phyloP scores from a whole-genome alignment of 2,113 vertebrate genomes.

The Triplophysa siluroides region DNA sequence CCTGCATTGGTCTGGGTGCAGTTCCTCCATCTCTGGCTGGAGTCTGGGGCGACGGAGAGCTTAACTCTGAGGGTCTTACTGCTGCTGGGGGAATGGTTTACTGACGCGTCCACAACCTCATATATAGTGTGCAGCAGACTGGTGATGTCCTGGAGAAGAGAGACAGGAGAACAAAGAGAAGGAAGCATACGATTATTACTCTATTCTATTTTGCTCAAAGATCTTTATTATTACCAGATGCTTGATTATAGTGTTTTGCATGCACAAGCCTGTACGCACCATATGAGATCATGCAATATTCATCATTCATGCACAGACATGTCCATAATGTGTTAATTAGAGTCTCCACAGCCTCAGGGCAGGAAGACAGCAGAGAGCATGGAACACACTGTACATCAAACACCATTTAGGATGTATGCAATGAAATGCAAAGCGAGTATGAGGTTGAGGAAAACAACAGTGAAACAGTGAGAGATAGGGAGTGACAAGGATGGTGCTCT shows the following conservation, averaged over 20 bases:
- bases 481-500: no score
- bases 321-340: constrained; percentile 29
- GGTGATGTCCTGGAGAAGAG: constrained; percentile 85
- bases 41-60: constrained; percentile 91
- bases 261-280: neutral
- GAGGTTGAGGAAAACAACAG: neutral
- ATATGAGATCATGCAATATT: constrained; percentile 16
- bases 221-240: neutral
- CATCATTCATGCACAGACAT: constrained; percentile 6
- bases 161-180: neutral
- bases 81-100: constrained; percentile 94
- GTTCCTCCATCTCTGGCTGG: constrained; percentile 87
- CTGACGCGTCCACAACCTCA: constrained; percentile 94
- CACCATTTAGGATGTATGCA: neutral
- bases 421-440: constrained; percentile 2
- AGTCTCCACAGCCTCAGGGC: constrained; percentile 13
- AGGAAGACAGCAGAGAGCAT: constrained; percentile 4
- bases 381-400: neutral
- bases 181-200: neutral
- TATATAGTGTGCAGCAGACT: constrained; percentile 98
- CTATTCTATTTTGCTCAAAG: neutral
- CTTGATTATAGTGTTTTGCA: neutral
- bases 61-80: constrained; percentile 96
- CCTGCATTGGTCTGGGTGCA: constrained; percentile 80
- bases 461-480: neutral